Evolutionary conservation across 2,797 vertebrate species (phyloP).

Genomic region (Micropoecilia bifurca): DNA sequence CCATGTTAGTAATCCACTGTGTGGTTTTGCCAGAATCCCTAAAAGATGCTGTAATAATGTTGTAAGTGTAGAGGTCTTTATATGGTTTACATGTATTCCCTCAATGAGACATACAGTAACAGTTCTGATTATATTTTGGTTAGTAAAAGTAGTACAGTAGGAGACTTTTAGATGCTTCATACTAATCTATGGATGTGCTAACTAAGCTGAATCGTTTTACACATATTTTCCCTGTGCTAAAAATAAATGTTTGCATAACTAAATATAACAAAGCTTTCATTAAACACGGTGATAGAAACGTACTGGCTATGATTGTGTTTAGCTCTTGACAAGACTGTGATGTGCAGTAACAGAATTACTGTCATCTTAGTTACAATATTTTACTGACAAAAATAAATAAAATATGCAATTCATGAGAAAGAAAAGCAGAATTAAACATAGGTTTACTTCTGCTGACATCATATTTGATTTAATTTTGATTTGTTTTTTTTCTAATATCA

Average conservation of each 20-base stretch:
- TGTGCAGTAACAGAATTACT: slow-evolving; percentile 5
- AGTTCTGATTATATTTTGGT: slow-evolving; percentile 17
- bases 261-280: slow-evolving; percentile 54
- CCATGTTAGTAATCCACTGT: neutral
- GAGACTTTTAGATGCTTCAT: slow-evolving; percentile 7
- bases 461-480: neutral
- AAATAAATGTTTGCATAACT: slow-evolving; percentile 20
- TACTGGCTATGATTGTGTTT: slow-evolving; percentile 25
- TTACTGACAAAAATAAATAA: neutral
- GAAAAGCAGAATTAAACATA: neutral
- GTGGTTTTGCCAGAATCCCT: slow-evolving; percentile 1
- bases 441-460: neutral
- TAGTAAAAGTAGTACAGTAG: neutral
- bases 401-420: neutral
- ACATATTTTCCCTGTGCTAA: slow-evolving; percentile 21
- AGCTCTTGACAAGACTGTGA: slow-evolving; percentile 8
- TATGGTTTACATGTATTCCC: slow-evolving; percentile 27
- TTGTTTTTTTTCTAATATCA: slow-evolving; percentile 2
- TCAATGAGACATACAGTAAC: neutral
- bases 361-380: neutral
- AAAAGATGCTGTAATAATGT: neutral
- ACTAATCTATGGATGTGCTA: slow-evolving; percentile 8
- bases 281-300: slow-evolving; percentile 56
- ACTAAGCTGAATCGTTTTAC: slow-evolving; percentile 13
- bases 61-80: slow-evolving; percentile 9